A percentile compares a stretch with the other conserved stretches of the same genome.
Conservation (phyloP, 1,140 invertebrate genomes). For the Macrosteles quadrilineatus region DNA sequence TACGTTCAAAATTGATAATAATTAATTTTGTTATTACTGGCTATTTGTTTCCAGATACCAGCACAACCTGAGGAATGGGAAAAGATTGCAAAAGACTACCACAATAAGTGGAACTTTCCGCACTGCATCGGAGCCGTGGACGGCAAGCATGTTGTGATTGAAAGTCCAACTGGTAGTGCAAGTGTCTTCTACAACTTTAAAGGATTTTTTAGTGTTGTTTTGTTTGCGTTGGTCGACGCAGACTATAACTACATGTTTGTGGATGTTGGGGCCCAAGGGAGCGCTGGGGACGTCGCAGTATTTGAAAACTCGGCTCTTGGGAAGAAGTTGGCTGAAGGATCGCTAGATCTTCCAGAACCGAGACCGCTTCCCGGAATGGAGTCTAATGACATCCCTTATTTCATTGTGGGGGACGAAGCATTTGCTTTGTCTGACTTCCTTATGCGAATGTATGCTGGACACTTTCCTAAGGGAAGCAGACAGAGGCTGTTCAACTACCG, state of each 20-base stretch:
- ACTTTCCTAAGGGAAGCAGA: slow-evolving; percentile 17
- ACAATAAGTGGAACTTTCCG: slow-evolving; percentile 19
- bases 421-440: slow-evolving; percentile 48
- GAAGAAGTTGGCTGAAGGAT: slow-evolving; percentile 38
- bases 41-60: too few relatives aligned
- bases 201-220: slow-evolving; percentile 14
- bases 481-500: slow-evolving; percentile 49
- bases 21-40: too few relatives aligned
- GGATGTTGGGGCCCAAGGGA: slow-evolving; percentile 39
- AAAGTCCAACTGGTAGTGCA: not conserved
- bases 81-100: too few relatives aligned
- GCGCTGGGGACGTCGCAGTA: slow-evolving; percentile 45
- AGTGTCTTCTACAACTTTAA: slow-evolving; percentile 7
- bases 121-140: not conserved
- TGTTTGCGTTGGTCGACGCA: slow-evolving; percentile 13
- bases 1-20: too few relatives aligned
- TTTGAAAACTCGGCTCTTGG: slow-evolving; percentile 31
- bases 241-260: slow-evolving; percentile 8
- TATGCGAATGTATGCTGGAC: slow-evolving; percentile 47
- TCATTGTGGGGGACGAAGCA: slow-evolving; percentile 50
- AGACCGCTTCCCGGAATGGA: slow-evolving; percentile 34
- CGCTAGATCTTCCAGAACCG: slow-evolving; percentile 42
- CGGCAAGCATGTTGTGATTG: slow-evolving; percentile 44
- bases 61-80: too few relatives aligned
- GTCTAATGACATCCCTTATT: slow-evolving; percentile 40